phyloP scores from a whole-genome alignment of 1,140 invertebrate species.

The Aphaenogaster ashmeadi region DNA sequence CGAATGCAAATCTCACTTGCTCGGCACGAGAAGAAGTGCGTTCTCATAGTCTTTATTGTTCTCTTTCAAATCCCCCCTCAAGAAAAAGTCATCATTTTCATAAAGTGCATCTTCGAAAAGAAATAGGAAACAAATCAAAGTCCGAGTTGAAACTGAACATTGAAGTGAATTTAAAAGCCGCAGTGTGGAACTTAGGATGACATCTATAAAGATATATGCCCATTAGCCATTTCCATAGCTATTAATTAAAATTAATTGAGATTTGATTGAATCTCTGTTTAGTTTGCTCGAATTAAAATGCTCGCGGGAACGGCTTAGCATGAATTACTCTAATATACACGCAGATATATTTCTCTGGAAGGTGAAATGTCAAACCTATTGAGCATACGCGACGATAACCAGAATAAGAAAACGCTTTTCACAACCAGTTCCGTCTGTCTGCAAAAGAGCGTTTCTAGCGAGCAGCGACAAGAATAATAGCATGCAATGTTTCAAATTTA shows the following conservation, averaged over 20 bases:
- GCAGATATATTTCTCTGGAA: not conserved
- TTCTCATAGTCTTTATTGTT: not conserved
- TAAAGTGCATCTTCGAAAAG: not conserved
- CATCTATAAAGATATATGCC: not conserved
- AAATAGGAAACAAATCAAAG: not conserved
- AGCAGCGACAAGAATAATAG: not conserved
- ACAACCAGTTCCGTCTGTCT: not conserved
- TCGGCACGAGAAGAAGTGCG: not conserved
- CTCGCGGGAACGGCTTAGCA: not conserved
- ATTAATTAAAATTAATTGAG: constrained; percentile 6
- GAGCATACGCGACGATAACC: not conserved
- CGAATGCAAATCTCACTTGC: constrained; percentile 23
- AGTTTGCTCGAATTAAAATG: not conserved
- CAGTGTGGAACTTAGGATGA: not conserved
- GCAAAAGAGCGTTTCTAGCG: not conserved
- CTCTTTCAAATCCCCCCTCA: not conserved
- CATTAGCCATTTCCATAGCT: not conserved
- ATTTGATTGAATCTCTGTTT: constrained; percentile 1
- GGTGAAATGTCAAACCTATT: constrained; percentile 17
- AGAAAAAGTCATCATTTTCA: not conserved
- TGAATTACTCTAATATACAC: constrained; percentile 3
- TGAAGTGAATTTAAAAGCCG: not conserved
- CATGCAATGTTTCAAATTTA: constrained; percentile 26
- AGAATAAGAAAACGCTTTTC: constrained; percentile 25
- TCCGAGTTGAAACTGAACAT: not conserved